These are phyloP conservation scores for Drosophila anceps DNA, from an alignment of 2,888 invertebrate species.

Conservation along the genomic window DNA sequence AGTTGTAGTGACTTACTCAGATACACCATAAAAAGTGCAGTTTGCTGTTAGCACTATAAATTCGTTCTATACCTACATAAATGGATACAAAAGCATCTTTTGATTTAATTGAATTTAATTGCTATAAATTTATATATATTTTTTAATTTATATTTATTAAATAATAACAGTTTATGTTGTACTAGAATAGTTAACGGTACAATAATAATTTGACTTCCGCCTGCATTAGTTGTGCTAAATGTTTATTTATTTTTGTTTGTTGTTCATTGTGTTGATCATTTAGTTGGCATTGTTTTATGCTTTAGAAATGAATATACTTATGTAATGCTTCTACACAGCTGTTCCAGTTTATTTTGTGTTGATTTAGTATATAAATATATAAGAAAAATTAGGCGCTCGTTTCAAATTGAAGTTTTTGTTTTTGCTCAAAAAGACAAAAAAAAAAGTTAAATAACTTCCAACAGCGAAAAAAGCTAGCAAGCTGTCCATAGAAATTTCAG, in stretches of 20 bases:
- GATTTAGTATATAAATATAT: slow-evolving; percentile 23
- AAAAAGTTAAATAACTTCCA: not conserved
- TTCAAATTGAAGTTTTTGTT: slow-evolving; percentile 30
- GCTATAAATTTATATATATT: not conserved
- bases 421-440: slow-evolving; percentile 6
- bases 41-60: not conserved
- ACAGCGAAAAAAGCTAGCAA: not conserved
- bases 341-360: slow-evolving; percentile 29
- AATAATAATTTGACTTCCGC: slow-evolving; percentile 47
- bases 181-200: slow-evolving; percentile 5
- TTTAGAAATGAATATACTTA: slow-evolving; percentile 37
- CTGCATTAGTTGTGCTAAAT: slow-evolving; percentile 8
- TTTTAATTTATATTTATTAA: not conserved
- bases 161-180: not conserved
- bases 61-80: not conserved
- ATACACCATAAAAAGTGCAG: not conserved
- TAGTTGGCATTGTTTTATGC: slow-evolving; percentile 56
- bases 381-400: slow-evolving; percentile 33
- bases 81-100: not conserved
- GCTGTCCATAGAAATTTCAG: not conserved
- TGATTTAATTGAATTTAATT: not conserved
- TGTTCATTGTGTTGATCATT: slow-evolving; percentile 13
- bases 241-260: slow-evolving; percentile 13
- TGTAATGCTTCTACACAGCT: slow-evolving; percentile 33
- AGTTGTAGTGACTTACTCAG: not conserved